Evolutionary conservation across 2,888 invertebrate genomes (phyloP).

Genomic region (Theodoxus fluviatilis): DNA sequence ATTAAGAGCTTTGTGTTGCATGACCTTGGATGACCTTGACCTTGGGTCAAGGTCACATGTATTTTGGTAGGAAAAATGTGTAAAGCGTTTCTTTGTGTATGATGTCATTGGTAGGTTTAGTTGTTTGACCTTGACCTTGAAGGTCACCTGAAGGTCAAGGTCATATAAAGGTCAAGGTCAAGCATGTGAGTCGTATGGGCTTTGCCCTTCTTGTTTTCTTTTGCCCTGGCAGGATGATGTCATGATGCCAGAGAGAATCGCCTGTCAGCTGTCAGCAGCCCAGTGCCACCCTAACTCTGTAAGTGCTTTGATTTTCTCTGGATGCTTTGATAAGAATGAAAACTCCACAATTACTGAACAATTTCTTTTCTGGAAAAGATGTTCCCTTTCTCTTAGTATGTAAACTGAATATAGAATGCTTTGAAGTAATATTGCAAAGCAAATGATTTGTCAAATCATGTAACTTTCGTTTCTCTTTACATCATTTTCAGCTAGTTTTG

Average conservation of each 20-base stretch:
- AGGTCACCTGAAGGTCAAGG: too few relatives aligned
- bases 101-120: constrained; percentile 8
- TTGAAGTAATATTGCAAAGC: background rate
- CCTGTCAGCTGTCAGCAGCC: constrained; percentile 42
- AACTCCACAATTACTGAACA: too few relatives aligned
- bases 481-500: too few relatives aligned
- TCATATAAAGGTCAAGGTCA: too few relatives aligned
- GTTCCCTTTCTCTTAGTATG: background rate
- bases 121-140: constrained; percentile 27
- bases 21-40: too few relatives aligned
- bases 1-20: too few relatives aligned
- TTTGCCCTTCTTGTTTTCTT: constrained; percentile 23
- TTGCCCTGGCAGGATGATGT: constrained; percentile 73
- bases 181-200: too few relatives aligned
- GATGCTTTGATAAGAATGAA: too few relatives aligned
- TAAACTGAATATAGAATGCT: background rate
- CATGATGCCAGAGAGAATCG: constrained; percentile 73
- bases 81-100: background rate
- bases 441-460: background rate
- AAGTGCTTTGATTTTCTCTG: constrained; percentile 35
- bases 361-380: background rate
- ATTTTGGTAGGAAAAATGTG: too few relatives aligned
- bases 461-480: too few relatives aligned
- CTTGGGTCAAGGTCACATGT: too few relatives aligned
- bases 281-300: constrained; percentile 43